A percentile compares a stretch with the other conserved stretches of the same genome.
Conservation (phyloP, 2,797 vertebrate species). For the Ctenopoma kingsleyae region DNA sequence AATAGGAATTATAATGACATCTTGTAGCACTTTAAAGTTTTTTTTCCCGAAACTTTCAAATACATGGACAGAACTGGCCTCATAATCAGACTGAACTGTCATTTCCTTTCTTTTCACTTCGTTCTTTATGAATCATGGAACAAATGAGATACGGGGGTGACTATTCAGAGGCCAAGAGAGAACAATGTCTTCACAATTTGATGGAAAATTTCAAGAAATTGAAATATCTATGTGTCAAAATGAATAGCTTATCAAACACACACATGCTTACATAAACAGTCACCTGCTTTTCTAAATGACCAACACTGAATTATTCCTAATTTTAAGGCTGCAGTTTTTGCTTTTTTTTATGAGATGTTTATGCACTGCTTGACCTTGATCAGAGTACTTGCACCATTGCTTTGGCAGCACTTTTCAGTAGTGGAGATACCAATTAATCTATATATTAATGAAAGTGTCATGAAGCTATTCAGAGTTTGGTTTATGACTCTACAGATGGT, state of each 20-base stretch:
- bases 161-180: background rate
- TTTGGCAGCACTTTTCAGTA: constrained; percentile 23
- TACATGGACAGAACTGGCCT: background rate
- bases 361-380: constrained; percentile 11
- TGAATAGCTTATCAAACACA: background rate
- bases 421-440: constrained; percentile 38
- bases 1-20: constrained; percentile 49
- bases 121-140: constrained; percentile 1
- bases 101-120: constrained; percentile 7
- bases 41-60: constrained; percentile 22
- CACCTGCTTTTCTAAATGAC: constrained; percentile 16
- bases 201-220: constrained; percentile 4
- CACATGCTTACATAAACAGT: background rate
- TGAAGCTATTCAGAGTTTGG: constrained; percentile 44
- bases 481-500: constrained; percentile 45
- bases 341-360: constrained; percentile 8
- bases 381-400: constrained; percentile 5
- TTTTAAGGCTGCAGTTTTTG: constrained; percentile 1
- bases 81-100: constrained; percentile 19
- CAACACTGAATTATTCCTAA: background rate
- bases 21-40: constrained; percentile 29
- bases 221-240: background rate
- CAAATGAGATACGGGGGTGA: constrained; percentile 5
- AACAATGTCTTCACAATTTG: background rate
- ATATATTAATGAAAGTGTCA: constrained; percentile 19